Evolutionary conservation across 2,888 invertebrate species (phyloP), one percentile per base, ranked within the genome.

Genomic region (Hedya salicella): DNA sequence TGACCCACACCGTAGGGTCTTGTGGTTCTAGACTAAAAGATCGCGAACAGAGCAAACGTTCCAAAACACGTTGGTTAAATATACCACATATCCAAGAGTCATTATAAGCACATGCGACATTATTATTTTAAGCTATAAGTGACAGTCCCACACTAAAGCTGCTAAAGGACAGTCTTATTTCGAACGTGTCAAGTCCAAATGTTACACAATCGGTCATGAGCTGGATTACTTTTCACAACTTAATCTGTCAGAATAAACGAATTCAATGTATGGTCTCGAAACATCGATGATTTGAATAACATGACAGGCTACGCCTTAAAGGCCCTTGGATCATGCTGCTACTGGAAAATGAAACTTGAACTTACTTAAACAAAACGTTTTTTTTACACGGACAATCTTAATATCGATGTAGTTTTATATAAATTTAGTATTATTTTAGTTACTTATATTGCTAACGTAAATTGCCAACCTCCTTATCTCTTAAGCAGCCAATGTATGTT

Each of bases 1-100:
- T 80, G 79, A 78, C 79, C 77, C 42, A n/a, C 8, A 25, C 4
- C 14, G 21, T 21, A 40, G 42, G 40, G 8, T 40, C 40, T n/a
- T n/a, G n/a, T n/a, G 9, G 36, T 11, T 36, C 6, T 9, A 11
- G 36, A 36, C 36, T 36, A 36, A 36, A 36, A 36, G 36, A 36
- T 6, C 36, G 36, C 9, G 36, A 11, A 9, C 2, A 36, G 8
- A 36, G 36, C 36, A 8, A 36, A 36, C 36, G 8, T 9, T 36
- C 36, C 6, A 36, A 36, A 36, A 36, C 9, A 1, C 36, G 9
- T 36, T 36, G 8, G 36, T 9, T 9, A 11, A 36, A 36, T 9
- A 9, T 9, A 8, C 9, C 36, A 11, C 2, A 36, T 9, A 8
- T 36, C 9, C 36, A n/a, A n/a, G 36, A 5, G 11, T 36, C 36